phyloP scores from a whole-genome alignment of 1,140 invertebrate species.

The Tetramorium simillimum region DNA sequence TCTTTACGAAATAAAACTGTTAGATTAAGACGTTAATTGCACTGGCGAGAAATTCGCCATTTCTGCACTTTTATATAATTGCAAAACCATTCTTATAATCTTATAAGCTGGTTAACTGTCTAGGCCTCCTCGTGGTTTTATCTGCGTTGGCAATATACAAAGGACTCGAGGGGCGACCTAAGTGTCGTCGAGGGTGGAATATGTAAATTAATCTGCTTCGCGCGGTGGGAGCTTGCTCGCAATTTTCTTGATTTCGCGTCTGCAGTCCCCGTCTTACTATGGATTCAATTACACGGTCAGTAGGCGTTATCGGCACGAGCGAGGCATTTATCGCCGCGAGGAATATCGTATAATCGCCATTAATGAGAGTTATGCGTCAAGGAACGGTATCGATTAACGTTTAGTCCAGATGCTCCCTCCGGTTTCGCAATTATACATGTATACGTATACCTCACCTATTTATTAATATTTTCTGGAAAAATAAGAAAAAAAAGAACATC shows the following conservation, averaged over 20 bases:
- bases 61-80: background rate
- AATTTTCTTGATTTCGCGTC: constrained; percentile 43
- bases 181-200: constrained; percentile 11
- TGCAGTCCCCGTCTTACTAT: constrained; percentile 52
- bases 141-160: constrained; percentile 11
- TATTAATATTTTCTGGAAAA: background rate
- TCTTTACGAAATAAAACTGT: background rate
- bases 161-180: background rate
- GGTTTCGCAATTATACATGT: background rate
- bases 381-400: constrained; percentile 61
- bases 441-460: background rate
- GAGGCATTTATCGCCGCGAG: constrained; percentile 36
- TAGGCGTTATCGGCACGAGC: constrained; percentile 43
- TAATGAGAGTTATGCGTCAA: constrained; percentile 57
- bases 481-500: background rate
- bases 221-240: background rate
- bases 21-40: background rate
- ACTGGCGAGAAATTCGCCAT: background rate
- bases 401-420: constrained; percentile 10
- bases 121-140: background rate
- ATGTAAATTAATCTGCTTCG: constrained; percentile 29
- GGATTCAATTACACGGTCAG: constrained; percentile 69
- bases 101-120: background rate
- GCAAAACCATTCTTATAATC: background rate
- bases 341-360: constrained; percentile 40